Base-by-base conservation (phyloP, 2,113 vertebrate genomes). In the Sclerurus mexicanus region DNA sequence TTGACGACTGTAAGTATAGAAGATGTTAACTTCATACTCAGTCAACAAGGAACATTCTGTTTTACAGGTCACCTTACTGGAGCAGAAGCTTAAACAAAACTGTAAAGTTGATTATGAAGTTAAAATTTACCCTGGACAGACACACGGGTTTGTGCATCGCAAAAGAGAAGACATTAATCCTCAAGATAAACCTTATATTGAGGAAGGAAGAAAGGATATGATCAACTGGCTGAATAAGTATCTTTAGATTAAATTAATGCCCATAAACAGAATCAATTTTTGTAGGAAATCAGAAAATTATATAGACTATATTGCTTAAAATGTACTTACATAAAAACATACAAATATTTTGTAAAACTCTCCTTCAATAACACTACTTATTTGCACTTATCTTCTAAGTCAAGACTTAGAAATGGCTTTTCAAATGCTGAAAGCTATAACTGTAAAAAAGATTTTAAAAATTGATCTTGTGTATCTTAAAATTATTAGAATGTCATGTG, bases 121-220 rank as follows among this genome's bases (percentile, higher is more conserved):
- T 93, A 99, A 99, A 98, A 96, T 99, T 46, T 99, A 99, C 88
- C 98, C 99, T 2, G 98, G 98, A 68, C 99, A 99, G 91, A 99
- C 98, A 0, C 99, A 99, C 7, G 99, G 99, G 17, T 99, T 99
- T 87, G 99, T 99, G 67, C 99, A 99, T 85, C 98, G 99, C 12
- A 99, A 98, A 95, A 98, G 95, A 93, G 98, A 99, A 90, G 98
- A 99, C 52, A 98, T 99, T 39, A 98, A 98, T 33, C 97, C 98
- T 2, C 56, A 92, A 10, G 99, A 99, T 91, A 98, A 98, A 89
- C 98, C 98, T 52, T 96, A 85, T 31, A 99, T 99, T 71, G 98
- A 98, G n/a, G 98, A 99, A 94, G 99, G 98, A 47, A 98, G 99
- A 72, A 95, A 89, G 64, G 99, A 99, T 84, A 98, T 99, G 95